Base-by-base conservation (phyloP, 2,888 invertebrate species). In the Xestia sexstrigata region DNA sequence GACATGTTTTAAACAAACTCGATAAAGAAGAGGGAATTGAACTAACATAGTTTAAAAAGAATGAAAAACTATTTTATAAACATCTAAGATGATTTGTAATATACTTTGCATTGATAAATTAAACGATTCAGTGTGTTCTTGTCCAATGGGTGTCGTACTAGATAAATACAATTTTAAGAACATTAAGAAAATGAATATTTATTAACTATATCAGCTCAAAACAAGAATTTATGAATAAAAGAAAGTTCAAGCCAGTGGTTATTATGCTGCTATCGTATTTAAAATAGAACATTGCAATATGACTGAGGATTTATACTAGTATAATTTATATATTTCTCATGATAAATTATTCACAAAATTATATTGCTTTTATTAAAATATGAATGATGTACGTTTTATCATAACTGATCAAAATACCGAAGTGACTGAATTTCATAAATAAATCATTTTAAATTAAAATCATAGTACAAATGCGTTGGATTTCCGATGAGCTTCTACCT, bases 1-100 rank as follows among this genome's bases (percentile, higher is more conserved):
- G 70, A 82, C 58, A 65, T 76, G 45, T 73, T 55, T 75, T 47
- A 74, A 65, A 74, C 45, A 23, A 63, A 72, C 35, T 63, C 17
- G 35, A 23, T 71, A n/a, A 9, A 60, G 30, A 60, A 60, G 9
- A 20, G 30, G 60, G 60, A 13, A 58, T 2, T 58, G 6, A 35
- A 35, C 35, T 35, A 15, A 45, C 4, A 45, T 47, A 23, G 9
- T 49, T 52, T 9, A 52, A 15, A 9, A 11, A 52, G 11, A 23
- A 8, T 9, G 23, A 52, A 3, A 23, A 15, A 49, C 7, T 49
- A 20, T 49, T 20, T 49, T 49, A 49, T 49, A 49, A 49, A 49
- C 20, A 47, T 20, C 47, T 47, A 15, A 17, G 47, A 47, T 47
- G 47, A 47, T 47, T 45, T 47, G 17, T 47, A 47, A 47, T 17